Evolutionary conservation across 2,113 vertebrate species (phyloP).

Genomic region (Loxodonta africana): DNA sequence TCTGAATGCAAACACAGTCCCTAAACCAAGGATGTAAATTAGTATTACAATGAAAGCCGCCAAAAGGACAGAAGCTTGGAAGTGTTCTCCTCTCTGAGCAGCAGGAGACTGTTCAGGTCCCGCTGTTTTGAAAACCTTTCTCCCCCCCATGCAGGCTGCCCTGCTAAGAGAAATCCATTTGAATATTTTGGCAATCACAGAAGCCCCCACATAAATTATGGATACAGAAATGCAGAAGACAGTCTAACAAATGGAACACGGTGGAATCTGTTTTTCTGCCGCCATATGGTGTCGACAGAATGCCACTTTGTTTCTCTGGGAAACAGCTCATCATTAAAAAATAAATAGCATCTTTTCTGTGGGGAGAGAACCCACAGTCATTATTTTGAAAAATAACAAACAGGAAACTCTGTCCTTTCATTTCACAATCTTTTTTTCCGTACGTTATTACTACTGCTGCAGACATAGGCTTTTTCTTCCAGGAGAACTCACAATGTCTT

Average conservation of each 20-base stretch:
- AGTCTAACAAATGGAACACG: constrained; percentile 88
- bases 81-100: constrained; percentile 88
- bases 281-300: constrained; percentile 91
- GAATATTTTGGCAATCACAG: constrained; percentile 90
- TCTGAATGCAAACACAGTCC: constrained; percentile 86
- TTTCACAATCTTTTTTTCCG: constrained; percentile 63
- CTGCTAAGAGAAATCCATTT: constrained; percentile 89
- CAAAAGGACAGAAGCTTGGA: constrained; percentile 91
- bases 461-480: constrained; percentile 64
- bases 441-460: constrained; percentile 68
- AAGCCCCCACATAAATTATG: constrained; percentile 89
- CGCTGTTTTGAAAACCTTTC: constrained; percentile 90
- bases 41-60: constrained; percentile 89
- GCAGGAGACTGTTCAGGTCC: constrained; percentile 89
- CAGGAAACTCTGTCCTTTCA: constrained; percentile 81
- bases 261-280: constrained; percentile 88
- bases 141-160: constrained; percentile 85
- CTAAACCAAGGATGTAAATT: constrained; percentile 88
- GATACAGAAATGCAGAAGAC: constrained; percentile 88
- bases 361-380: constrained; percentile 79
- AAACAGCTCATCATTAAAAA: constrained; percentile 89
- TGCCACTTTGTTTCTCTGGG: constrained; percentile 89
- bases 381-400: constrained; percentile 85
- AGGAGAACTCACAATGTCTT: constrained; percentile 52
- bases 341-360: constrained; percentile 86